Percentiles rank a stretch among this genome's conserved stretches.
Conservation (phyloP, 2,888 invertebrate genomes). For the Trissonchulus latispiculum region DNA sequence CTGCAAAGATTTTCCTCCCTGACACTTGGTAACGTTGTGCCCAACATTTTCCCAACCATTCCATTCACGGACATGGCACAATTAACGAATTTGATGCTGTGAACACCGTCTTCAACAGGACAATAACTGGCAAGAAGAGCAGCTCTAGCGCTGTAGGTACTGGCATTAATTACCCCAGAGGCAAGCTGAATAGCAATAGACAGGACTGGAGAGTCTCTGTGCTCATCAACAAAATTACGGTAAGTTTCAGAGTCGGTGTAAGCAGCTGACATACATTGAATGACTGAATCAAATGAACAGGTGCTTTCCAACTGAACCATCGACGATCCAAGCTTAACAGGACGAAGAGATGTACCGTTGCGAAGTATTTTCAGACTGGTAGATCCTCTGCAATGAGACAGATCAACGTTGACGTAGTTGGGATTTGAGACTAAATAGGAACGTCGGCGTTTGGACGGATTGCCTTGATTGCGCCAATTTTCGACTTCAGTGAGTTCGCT, state of each 20-base stretch:
- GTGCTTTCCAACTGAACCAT: neutral
- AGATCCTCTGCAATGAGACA: neutral
- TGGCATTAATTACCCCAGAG: too few species aligned
- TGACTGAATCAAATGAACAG: neutral
- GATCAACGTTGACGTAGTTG: neutral
- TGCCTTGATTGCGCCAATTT: neutral
- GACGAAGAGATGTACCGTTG: neutral
- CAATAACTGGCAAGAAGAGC: too few species aligned
- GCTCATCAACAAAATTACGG: neutral
- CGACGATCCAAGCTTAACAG: neutral
- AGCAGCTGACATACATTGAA: neutral
- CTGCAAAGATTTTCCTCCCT: too few species aligned
- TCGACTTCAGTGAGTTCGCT: too few species aligned
- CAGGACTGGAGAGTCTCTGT: too few species aligned
- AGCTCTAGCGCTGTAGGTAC: too few species aligned
- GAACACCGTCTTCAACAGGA: too few species aligned
- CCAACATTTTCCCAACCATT: too few species aligned
- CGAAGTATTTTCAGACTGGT: neutral
- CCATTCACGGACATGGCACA: too few species aligned
- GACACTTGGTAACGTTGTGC: too few species aligned
- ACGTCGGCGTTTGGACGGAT: neutral
- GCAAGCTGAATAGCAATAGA: neutral
- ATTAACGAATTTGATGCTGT: too few species aligned
- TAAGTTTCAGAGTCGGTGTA: neutral
- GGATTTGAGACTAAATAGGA: neutral